Base-by-base conservation (phyloP, 2,797 vertebrate genomes). In the Scleropages formosus region DNA sequence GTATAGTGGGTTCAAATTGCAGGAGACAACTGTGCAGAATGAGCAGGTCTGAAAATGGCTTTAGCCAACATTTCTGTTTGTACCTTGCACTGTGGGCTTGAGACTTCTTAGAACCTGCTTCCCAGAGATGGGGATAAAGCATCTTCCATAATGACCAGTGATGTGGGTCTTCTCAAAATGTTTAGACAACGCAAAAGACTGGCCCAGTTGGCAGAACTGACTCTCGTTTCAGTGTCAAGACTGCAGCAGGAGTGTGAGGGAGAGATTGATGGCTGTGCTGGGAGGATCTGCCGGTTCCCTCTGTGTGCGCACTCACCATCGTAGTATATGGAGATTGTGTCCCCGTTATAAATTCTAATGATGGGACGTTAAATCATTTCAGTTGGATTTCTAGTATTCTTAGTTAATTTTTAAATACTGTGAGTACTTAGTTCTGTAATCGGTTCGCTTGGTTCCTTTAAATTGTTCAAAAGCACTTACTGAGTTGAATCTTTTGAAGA, bases 391-490 rank as follows among this genome's bases (percentile, higher is more conserved):
- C 7, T 71, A 51, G 24, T 58, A 71, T 60, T 58, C 53, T 58
- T 58, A 58, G 4, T 13, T 13, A 59, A n/a, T 59, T 39, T 58
- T 71, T n/a, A 71, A 76, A 76, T 76, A 71, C 75, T 76, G 75
- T 76, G 75, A 76, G 76, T 63, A 70, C 59, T 70, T 71, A 26
- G 51, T 69, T 76, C 62, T 58, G 18, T 10, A 26, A 26, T 60
- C 22, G 31, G 31, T 49, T 73, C 44, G 27, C 31, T 56, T 65
- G 47, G 53, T 46, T 65, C 65, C 7, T 56, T 75, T 15, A n/a
- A 44, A 66, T 68, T 75, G 18, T 68, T 27, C n/a, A 56, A 77
- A 58, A 77, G 75, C 75, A 72, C 75, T 77, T 77, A 72, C 13
- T 61, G 51, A 53, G 63, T 72, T 65, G 60, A 72, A 66, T 56